Evolutionary conservation across 2,888 invertebrate species (phyloP), one percentile per base, ranked within the genome.

Genomic region (Brachyopa scutellaris): DNA sequence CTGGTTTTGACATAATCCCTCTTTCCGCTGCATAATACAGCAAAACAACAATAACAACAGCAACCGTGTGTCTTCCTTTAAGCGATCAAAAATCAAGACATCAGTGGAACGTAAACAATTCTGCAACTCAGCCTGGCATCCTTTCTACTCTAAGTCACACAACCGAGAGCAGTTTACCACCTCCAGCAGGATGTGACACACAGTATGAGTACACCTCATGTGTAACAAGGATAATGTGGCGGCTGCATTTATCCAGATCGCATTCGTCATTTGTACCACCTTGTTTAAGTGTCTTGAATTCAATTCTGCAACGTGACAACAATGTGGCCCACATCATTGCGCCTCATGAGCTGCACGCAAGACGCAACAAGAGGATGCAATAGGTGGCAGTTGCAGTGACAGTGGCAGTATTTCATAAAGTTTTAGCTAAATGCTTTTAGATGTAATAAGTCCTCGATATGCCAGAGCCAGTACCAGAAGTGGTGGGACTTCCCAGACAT

Each of bases 211-310:
- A 53, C 40, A 33, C 7, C 19, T 1, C 73, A 55, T 49, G 33
- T 62, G 62, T 80, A 64, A 69, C 69, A 80, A 76, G 76, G 64
- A 76, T 80, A 70, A 80, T 76, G 76, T 45, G 76, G 62, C 78
- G 64, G 74, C 55, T 80, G 80, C 69, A 80, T 80, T 76, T 80
- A 76, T 80, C 74, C 57, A 77, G 66, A 66, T 66, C 66, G 70
- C 53, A 82, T 77, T 82, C 76, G 72, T 77, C 82, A 82, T 77
- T 77, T 76, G 61, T 59, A 64, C 70, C 77, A 82, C 77, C 76
- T 77, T 70, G 59, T 38, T 51, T 77, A 82, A 82, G 82, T 82
- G 82, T 77, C 77, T 70, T 49, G 66, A 77, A 76, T 77, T 82
- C 38, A 82, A 82, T 82, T 82, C 77, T 72, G 76, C 70, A 77